Conservation (phyloP, 2,797 vertebrate species). For the Paguma larvata region DNA sequence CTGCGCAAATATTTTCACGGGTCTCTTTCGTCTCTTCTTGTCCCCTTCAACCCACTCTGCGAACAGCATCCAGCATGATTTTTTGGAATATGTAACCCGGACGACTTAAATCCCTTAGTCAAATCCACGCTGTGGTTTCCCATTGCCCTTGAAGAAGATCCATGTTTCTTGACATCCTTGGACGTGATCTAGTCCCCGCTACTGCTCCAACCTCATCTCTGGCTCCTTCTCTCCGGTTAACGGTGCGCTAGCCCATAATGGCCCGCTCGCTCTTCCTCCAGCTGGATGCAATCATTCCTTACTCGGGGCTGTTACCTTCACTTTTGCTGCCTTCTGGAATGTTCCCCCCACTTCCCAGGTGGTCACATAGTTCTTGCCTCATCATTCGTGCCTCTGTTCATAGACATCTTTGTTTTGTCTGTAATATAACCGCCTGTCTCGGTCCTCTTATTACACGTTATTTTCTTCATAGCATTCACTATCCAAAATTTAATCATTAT, state of each 20-base stretch:
- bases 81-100: not conserved
- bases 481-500: not conserved
- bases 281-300: not conserved
- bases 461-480: not conserved
- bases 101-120: not conserved
- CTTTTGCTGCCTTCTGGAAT: not conserved
- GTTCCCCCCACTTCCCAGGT: not conserved
- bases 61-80: not conserved
- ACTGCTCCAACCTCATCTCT: not conserved
- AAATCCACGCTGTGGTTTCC: not conserved
- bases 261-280: too few relatives aligned
- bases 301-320: not conserved
- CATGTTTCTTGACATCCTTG: not conserved
- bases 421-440: not conserved
- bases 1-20: not conserved
- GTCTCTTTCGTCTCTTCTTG: not conserved
- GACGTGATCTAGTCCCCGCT: not conserved
- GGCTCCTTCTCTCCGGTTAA: not conserved
- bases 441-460: not conserved
- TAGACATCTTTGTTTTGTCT: not conserved
- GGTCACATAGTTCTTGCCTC: not conserved
- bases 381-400: not conserved
- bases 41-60: not conserved
- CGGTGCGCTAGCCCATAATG: fast-evolving
- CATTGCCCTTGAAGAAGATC: not conserved